Conservation (phyloP, 2,797 vertebrate genomes). For the Danio tinwini region DNA sequence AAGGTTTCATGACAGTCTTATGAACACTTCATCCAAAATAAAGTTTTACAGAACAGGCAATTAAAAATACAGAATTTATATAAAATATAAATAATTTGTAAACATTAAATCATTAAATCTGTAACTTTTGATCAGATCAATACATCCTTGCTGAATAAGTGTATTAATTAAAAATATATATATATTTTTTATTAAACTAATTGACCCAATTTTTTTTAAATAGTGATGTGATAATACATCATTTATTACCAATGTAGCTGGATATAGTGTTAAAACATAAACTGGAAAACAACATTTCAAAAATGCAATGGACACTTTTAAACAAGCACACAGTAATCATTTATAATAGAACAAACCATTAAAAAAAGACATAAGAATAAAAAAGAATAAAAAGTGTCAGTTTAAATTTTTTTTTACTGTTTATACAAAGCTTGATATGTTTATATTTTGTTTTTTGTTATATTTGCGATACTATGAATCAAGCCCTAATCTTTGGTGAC, state of each 20-base stretch:
- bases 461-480: too few relatives aligned
- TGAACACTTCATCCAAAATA: too few relatives aligned
- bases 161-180: too few relatives aligned
- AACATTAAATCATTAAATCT: neutral
- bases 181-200: too few relatives aligned
- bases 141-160: neutral
- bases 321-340: neutral
- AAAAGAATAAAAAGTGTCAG: neutral
- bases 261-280: neutral
- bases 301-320: neutral
- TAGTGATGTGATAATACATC: neutral
- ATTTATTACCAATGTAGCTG: neutral
- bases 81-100: too few relatives aligned
- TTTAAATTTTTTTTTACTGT: neutral
- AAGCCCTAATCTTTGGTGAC: neutral
- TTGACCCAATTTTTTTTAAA: neutral
- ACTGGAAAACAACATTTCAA: neutral
- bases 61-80: neutral
- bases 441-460: too few relatives aligned
- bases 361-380: neutral
- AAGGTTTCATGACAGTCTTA: too few relatives aligned
- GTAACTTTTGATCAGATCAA: neutral
- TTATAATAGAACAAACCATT: neutral
- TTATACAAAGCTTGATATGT: neutral
- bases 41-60: neutral